These are phyloP conservation scores for Onychomys arenicola DNA, from an alignment of 2,797 vertebrate genomes.

Conservation along the genomic window DNA sequence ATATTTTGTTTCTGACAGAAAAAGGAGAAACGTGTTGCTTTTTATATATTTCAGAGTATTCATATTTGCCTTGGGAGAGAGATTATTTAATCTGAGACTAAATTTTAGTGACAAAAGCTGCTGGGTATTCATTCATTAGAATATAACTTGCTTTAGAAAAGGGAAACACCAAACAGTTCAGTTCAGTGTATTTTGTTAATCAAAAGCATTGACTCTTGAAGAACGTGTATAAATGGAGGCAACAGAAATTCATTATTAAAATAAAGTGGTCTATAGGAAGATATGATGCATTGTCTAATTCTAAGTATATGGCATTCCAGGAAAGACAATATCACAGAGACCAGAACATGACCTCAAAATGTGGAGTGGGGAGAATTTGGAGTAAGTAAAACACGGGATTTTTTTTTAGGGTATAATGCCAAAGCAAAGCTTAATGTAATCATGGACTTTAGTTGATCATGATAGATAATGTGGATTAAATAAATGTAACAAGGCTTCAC, in stretches of 20 bases:
- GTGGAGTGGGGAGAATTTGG: not conserved
- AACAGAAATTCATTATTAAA: not conserved
- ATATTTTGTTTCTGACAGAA: not conserved
- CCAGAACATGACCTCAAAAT: not conserved
- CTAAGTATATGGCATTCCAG: not conserved
- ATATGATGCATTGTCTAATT: not conserved
- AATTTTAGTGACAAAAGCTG: not conserved
- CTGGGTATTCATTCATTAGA: not conserved
- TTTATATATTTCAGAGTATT: not conserved
- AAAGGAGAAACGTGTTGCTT: not conserved
- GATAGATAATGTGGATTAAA: not conserved
- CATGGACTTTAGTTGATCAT: not conserved
- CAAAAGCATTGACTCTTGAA: not conserved
- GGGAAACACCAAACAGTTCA: not conserved
- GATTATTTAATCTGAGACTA: not conserved
- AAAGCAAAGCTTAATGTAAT: not conserved
- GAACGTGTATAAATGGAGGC: not conserved
- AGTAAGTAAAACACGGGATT: not conserved
- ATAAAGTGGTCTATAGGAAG: not conserved
- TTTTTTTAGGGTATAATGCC: not conserved
- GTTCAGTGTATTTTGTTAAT: not conserved
- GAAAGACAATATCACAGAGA: not conserved
- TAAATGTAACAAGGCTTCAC: not conserved
- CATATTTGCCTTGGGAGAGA: not conserved
- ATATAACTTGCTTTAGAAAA: not conserved